Conservation (phyloP, 1,140 invertebrate genomes). For the Sycophila sp. region DNA sequence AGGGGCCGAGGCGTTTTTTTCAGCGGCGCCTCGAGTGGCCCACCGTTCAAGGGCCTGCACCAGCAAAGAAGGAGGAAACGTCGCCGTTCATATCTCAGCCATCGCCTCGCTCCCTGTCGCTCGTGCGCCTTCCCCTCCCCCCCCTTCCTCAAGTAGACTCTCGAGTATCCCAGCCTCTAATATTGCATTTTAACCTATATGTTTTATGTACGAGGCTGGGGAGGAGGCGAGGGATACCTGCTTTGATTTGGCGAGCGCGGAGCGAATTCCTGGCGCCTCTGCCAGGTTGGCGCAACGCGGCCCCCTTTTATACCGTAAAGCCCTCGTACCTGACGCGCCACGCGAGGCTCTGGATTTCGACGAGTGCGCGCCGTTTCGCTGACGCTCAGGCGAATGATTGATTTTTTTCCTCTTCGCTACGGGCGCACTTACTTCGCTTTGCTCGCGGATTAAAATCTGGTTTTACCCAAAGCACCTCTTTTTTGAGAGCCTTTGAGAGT, state of each 20-base stretch:
- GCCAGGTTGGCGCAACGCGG: no score
- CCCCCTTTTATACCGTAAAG: no score
- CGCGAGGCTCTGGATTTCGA: background rate
- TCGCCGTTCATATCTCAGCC: slow-evolving; percentile 55
- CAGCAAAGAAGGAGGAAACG: background rate
- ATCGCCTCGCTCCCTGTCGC: no score
- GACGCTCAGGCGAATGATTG: background rate
- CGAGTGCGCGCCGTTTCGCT: background rate
- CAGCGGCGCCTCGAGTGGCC: slow-evolving; percentile 26
- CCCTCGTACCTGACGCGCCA: background rate
- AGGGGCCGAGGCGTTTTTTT: slow-evolving; percentile 46
- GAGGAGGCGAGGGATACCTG: no score
- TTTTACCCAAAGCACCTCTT: no score
- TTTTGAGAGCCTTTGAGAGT: no score
- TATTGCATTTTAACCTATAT: slow-evolving; percentile 39
- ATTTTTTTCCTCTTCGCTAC: no score
- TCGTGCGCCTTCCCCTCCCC: slow-evolving; percentile 5
- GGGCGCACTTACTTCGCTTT: no score
- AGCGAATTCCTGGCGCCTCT: no score
- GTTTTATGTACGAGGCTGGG: no score
- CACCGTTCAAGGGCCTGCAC: background rate
- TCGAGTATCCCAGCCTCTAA: slow-evolving; percentile 36
- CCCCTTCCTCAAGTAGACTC: background rate
- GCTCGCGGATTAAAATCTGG: no score
- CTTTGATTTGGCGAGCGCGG: no score